Conservation (phyloP, 1,140 invertebrate genomes). For the Antheraea pernyi region DNA sequence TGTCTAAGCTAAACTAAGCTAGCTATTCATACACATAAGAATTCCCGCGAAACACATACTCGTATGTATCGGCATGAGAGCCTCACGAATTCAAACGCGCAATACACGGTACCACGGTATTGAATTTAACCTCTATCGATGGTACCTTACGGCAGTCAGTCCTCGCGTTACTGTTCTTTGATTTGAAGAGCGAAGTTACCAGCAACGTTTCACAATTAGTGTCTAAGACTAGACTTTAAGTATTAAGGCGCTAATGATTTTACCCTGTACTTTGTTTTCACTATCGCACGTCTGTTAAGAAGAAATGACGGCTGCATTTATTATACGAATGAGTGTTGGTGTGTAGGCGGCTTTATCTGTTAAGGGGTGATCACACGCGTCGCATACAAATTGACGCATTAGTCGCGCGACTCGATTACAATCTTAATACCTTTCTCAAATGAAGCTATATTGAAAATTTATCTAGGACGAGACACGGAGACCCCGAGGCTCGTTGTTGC, state of each 20-base stretch:
- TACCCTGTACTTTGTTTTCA: not conserved
- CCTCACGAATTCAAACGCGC: too few species aligned
- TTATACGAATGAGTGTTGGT: not conserved
- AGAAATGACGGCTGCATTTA: not conserved
- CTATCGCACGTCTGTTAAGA: not conserved
- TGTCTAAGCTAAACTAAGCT: too few species aligned
- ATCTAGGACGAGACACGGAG: constrained; percentile 21
- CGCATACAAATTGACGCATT: constrained; percentile 68
- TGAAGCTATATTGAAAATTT: constrained; percentile 57
- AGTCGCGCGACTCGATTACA: constrained; percentile 42
- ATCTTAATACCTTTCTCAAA: constrained; percentile 55
- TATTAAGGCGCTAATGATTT: not conserved
- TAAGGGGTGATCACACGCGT: constrained; percentile 46
- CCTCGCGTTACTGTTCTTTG: too few species aligned
- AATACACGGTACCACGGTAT: too few species aligned
- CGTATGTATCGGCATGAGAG: too few species aligned
- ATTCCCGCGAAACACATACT: too few species aligned
- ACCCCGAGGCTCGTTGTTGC: not conserved
- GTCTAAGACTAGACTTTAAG: too few species aligned
- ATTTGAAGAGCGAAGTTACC: too few species aligned
- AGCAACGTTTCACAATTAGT: too few species aligned
- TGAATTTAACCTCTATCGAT: too few species aligned
- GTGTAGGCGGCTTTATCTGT: constrained; percentile 47
- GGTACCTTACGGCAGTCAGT: too few species aligned
- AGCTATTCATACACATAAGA: too few species aligned